Conservation (phyloP, 1,140 invertebrate species). For the Bradynema listronoti region DNA sequence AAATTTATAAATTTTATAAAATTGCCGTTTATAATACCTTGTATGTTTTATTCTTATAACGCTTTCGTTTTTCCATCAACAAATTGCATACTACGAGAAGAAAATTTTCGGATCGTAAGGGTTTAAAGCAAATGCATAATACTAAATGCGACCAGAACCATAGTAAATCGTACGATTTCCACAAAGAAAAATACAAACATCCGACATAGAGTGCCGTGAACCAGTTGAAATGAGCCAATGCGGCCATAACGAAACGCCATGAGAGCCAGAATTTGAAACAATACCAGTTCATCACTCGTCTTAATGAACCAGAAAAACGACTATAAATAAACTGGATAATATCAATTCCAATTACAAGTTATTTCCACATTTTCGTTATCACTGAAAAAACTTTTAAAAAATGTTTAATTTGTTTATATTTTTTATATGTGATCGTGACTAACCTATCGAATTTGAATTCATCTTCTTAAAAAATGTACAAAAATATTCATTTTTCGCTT, state of each 20-base stretch:
- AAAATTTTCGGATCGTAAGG: constrained; percentile 32
- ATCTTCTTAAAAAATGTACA: too few species aligned
- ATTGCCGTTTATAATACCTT: constrained; percentile 9
- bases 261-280: constrained; percentile 42
- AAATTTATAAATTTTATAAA: neutral
- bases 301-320: too few species aligned
- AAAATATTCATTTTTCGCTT: too few species aligned
- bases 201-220: constrained; percentile 35
- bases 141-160: constrained; percentile 39
- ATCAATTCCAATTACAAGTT: too few species aligned
- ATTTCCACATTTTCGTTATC: too few species aligned
- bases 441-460: too few species aligned
- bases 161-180: constrained; percentile 37
- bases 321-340: too few species aligned
- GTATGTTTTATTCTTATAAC: constrained; percentile 26
- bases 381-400: too few species aligned
- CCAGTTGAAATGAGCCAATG: constrained; percentile 38
- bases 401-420: too few species aligned
- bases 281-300: constrained; percentile 28
- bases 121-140: constrained; percentile 32
- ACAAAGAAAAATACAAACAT: constrained; percentile 34
- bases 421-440: too few species aligned
- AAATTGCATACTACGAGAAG: constrained; percentile 27
- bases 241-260: constrained; percentile 25
- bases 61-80: constrained; percentile 16